A percentile compares a stretch with the other conserved stretches of the same genome.
These are phyloP conservation scores for Diachrysia chrysitis DNA, from an alignment of 2,888 invertebrate species.

Conservation along the genomic window DNA sequence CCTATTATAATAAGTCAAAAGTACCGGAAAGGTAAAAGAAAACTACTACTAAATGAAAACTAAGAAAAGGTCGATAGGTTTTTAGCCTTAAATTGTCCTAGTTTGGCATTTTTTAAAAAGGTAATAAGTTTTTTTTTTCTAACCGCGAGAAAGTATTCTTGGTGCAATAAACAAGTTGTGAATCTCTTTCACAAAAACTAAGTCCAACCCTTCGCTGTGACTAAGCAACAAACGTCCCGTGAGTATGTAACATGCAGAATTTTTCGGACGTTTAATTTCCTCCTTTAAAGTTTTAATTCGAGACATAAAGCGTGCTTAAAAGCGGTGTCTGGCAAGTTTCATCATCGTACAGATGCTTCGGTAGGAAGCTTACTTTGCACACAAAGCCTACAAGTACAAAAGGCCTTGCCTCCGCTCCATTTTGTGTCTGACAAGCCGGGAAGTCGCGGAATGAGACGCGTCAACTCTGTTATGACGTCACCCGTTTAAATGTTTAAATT, in stretches of 20 bases:
- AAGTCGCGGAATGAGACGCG: conserved; percentile 82
- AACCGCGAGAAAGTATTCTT: neutral
- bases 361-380: conserved; percentile 88
- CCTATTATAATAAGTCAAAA: neutral
- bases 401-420: conserved; percentile 85
- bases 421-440: conserved; percentile 85
- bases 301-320: conserved; percentile 86
- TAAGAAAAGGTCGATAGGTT: neutral
- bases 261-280: conserved; percentile 87
- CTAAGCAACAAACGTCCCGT: conserved; percentile 33
- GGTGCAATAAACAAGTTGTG: neutral
- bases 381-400: conserved; percentile 88
- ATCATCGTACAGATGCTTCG: conserved; percentile 87
- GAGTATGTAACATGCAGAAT: conserved; percentile 68
- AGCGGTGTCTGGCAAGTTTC: conserved; percentile 89
- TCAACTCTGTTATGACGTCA: conserved; percentile 79
- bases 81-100: neutral
- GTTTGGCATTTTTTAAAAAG: neutral
- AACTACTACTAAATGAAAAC: no score
- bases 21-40: no score
- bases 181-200: conserved; percentile 19
- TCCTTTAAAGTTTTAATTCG: conserved; percentile 87
- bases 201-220: conserved; percentile 18
- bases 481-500: conserved; percentile 72
- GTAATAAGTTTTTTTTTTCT: no score